Base-by-base conservation (phyloP, 2,113 vertebrate species). In the Charadrius vociferus region DNA sequence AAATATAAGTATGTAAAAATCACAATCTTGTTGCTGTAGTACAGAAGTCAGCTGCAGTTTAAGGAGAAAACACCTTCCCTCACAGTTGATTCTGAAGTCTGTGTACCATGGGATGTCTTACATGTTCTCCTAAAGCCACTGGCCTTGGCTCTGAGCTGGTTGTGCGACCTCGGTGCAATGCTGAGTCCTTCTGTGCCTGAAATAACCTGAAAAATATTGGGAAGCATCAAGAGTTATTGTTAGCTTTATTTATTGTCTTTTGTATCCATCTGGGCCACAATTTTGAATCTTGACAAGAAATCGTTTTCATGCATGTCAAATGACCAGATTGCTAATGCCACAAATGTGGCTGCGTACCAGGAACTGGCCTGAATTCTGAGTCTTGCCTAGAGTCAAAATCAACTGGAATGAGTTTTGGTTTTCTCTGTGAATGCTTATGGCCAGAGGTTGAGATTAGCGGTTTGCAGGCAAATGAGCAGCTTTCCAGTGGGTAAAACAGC, bases 161-260 rank as follows among this genome's bases (percentile, higher is more conserved):
- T 56, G 19, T 10, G 27, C 27, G 5, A 3, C n/a, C n/a, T 39
- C 1, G 0, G 18, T 21, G 12, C 52, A 45, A 6, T 5, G 9
- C 30, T 8, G 43, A 41, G 17, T 43, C 43, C 14, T 47, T 20
- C n/a, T 91, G 23, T 45, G 34, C 7, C 7, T 70, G 24, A 61
- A 88, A 56, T 43, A 43, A 65, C 27, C 62, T 53, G 23, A 37
- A 47, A 63, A 52, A 45, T 43, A 36, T 1, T 36, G 34, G n/a
- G 12, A 49, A 62, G 66, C 2, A 4, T 15, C 15, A 26, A 9
- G 14, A 63, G 29, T 24, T 63, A 36, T 16, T 24, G 12, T 18
- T 39, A 62, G 14, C 36, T 61, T 41, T 32, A 53, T 37, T 74
- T 79, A 14, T 43, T 52, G 34, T 66, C 8, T 45, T 62, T n/a